phyloP scores from a whole-genome alignment of 1,140 invertebrate species.

The Diorhabda elongata region DNA sequence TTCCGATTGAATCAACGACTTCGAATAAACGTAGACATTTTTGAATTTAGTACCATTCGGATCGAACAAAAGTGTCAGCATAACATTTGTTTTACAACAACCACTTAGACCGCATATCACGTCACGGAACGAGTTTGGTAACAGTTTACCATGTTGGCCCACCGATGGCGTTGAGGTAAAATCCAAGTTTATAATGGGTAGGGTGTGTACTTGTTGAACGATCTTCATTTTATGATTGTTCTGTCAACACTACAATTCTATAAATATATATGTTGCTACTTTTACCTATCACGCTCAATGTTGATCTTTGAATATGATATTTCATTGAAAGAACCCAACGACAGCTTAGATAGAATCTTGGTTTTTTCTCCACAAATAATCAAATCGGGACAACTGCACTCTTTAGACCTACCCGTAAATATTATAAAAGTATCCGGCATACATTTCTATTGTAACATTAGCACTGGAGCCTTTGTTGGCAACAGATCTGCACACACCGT shows the following conservation, averaged over 20 bases:
- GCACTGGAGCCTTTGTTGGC: conserved; percentile 22
- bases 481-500: conserved; percentile 19
- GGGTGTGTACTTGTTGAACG: not conserved
- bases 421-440: conserved; percentile 28
- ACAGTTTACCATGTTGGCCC: not conserved
- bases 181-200: not conserved
- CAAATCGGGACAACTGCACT: not conserved
- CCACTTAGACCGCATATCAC: not conserved
- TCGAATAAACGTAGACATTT: conserved; percentile 19
- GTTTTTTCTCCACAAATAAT: conserved; percentile 23
- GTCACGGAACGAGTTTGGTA: conserved; percentile 3
- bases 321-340: not conserved
- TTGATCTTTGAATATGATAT: not conserved
- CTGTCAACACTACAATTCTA: not conserved
- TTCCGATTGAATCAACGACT: conserved; percentile 30
- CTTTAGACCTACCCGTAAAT: conserved; percentile 24
- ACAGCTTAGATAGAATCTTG: not conserved
- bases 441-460: conserved; percentile 26
- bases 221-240: not conserved
- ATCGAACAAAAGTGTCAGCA: conserved; percentile 10
- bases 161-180: not conserved
- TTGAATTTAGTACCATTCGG: conserved; percentile 23
- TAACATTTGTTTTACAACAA: not conserved
- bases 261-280: not conserved
- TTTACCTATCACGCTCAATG: not conserved